Evolutionary conservation across 2,888 invertebrate species (phyloP), one percentile per base, ranked within the genome.

Genomic region (Drosophila kuntzei): DNA sequence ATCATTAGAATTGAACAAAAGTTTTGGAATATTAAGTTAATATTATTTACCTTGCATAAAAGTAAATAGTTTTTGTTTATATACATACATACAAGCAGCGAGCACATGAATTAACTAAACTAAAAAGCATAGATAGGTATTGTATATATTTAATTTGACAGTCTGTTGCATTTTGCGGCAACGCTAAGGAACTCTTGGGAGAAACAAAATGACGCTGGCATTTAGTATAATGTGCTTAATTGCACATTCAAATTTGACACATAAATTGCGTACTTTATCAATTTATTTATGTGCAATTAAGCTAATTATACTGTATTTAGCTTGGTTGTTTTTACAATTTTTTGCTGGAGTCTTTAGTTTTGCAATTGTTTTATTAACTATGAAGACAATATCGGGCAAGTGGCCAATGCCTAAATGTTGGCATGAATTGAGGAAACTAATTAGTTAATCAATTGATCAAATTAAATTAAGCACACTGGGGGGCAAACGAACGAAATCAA

Each of bases 401-500:
- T 75, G 18, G 37, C 27, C 16, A 41, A 58, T 47, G 32, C 20
- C 37, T 70, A 54, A 66, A 71, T 39, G 55, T 59, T 12, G 18
- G 29, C 20, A 37, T 51, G 25, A 64, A 49, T 34, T 50, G 11
- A 46, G 47, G 44, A 46, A 54, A 58, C 41, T 47, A 70, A 22
- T 46, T n/a, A 32, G 43, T 22, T 54, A 64, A 55, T 47, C 43
- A 36, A 57, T 16, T 27, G 36, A 53, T 25, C 22, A 41, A 50
- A 58, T 9, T 32, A 46, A 25, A 25, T 46, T 59, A 57, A 46
- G 37, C 47, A 61, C 90, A 61, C 90, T 90, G 43, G 41, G 36
- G 44, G 32, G 32, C 32, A 6, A 34, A 34, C 3, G 20, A 29
- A 34, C 29, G 8, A 54, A 29, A n/a, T 94, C 94, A 95, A 93